Base-by-base conservation (phyloP, 2,888 invertebrate species). In the Arctia plantaginis region DNA sequence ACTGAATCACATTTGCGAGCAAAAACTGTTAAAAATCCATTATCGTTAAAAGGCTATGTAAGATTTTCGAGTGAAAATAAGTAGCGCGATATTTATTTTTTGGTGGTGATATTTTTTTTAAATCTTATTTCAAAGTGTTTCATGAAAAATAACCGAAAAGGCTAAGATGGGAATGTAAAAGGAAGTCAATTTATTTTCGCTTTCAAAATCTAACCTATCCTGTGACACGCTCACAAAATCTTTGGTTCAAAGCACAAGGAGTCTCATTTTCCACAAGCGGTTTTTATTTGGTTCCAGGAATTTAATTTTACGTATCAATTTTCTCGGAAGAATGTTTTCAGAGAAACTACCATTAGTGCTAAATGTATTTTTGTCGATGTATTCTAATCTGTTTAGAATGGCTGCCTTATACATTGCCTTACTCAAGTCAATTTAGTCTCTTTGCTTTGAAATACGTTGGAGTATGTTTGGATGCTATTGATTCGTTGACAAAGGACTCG, bases 11-110 rank as follows among this genome's bases (percentile, higher is more conserved):
- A 59, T 59, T 59, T 59, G 27, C 27, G 15, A 27, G 15, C 27
- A 59, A 35, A 59, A 27, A n/a, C 55, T 59, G 59, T 59, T 59
- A 59, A 59, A 59, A 59, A 27, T 59, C 59, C 59, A 59, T 59
- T 59, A 59, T 1, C 13, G 27, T 59, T 2, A 27, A 27, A 59
- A 15, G 27, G 3, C 27, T 27, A 4, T 15, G 59, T 59, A 59
- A 59, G 4, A 59, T 13, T 59, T n/a, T 59, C 15, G 3, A 27
- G 27, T 59, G 27, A 59, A 59, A 59, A 15, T 27, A 27, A 59
- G 27, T 59, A 27, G 4, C 27, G 59, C 55, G n/a, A 27, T 27
- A 27, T 59, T 59, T 59, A 13, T 59, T 15, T 27, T 59, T 59
- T 59, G 13, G 4, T 27, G 27, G 13, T 13, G 27, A 13, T 27